Evolutionary conservation across 2,888 invertebrate species (phyloP).

Genomic region (Drosophila macrospina): DNA sequence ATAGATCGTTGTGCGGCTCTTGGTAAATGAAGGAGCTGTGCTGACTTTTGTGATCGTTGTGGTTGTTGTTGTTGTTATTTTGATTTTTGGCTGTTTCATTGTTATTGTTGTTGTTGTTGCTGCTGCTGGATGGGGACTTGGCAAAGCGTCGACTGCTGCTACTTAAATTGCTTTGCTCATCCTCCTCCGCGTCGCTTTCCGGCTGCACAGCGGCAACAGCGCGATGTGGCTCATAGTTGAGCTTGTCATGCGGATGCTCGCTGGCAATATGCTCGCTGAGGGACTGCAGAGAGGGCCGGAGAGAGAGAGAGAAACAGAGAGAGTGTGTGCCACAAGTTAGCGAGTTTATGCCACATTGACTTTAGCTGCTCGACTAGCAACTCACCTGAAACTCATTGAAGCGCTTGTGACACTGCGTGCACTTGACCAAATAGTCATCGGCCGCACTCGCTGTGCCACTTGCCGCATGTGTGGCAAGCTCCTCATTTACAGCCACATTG

Average conservation of each 20-base stretch:
- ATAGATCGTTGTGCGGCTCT: constrained; percentile 50
- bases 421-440: constrained; percentile 85
- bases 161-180: constrained; percentile 72
- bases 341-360: not conserved
- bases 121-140: constrained; percentile 55
- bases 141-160: constrained; percentile 61
- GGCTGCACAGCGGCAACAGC: constrained; percentile 61
- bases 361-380: not conserved
- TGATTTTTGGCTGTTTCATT: constrained; percentile 68
- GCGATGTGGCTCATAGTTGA: constrained; percentile 76
- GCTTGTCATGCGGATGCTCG: constrained; percentile 84
- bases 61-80: constrained; percentile 56
- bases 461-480: constrained; percentile 71
- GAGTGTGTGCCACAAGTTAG: not conserved
- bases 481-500: constrained; percentile 65
- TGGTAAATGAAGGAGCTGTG: constrained; percentile 60
- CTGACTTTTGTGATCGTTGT: constrained; percentile 47
- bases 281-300: constrained; percentile 71
- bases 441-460: constrained; percentile 59
- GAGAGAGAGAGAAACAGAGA: not conserved
- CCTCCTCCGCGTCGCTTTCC: constrained; percentile 67
- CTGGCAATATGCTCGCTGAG: constrained; percentile 86
- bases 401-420: constrained; percentile 85
- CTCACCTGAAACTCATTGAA: constrained; percentile 84
- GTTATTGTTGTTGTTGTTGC: constrained; percentile 55